A percentile compares a stretch with the other conserved stretches of the same genome.
Conservation (phyloP, 2,797 vertebrate genomes). For the Centroberyx gerrardi region DNA sequence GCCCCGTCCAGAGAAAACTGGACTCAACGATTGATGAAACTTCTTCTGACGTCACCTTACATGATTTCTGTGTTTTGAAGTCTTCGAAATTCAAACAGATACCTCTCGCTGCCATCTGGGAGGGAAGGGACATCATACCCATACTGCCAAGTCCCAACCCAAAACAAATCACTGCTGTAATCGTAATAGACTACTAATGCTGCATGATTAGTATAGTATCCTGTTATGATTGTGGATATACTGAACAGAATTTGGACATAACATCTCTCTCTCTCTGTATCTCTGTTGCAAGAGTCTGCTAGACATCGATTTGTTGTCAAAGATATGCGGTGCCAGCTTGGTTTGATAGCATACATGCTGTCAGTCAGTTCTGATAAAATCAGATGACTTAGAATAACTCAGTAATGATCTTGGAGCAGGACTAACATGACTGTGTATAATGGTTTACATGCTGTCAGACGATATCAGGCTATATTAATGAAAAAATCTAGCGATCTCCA, state of each 20-base stretch:
- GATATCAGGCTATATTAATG: too few relatives aligned
- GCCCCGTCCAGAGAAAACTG: too few relatives aligned
- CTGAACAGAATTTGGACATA: neutral
- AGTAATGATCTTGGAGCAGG: neutral
- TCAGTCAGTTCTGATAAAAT: slow-evolving; percentile 11
- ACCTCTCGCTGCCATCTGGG: too few relatives aligned
- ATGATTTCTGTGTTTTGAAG: too few relatives aligned
- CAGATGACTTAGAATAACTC: slow-evolving; percentile 8
- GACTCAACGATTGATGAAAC: too few relatives aligned
- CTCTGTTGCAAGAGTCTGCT: neutral
- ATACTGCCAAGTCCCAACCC: neutral
- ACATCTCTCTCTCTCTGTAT: neutral
- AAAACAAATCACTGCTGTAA: slow-evolving; percentile 18
- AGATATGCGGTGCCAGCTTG: slow-evolving; percentile 4
- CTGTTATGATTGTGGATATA: neutral
- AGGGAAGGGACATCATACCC: too few relatives aligned
- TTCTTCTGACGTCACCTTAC: too few relatives aligned
- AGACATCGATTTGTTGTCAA: neutral
- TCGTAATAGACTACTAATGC: neutral
- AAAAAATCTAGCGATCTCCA: too few relatives aligned
- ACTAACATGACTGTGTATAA: neutral
- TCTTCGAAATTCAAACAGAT: too few relatives aligned
- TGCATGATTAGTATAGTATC: neutral
- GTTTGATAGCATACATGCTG: neutral
- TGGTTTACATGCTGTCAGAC: too few relatives aligned